A percentile compares a stretch with the other conserved stretches of the same genome.
Evolutionary conservation across 2,888 invertebrate species (phyloP).

Genomic region (Lordiphosa fenestrarum): DNA sequence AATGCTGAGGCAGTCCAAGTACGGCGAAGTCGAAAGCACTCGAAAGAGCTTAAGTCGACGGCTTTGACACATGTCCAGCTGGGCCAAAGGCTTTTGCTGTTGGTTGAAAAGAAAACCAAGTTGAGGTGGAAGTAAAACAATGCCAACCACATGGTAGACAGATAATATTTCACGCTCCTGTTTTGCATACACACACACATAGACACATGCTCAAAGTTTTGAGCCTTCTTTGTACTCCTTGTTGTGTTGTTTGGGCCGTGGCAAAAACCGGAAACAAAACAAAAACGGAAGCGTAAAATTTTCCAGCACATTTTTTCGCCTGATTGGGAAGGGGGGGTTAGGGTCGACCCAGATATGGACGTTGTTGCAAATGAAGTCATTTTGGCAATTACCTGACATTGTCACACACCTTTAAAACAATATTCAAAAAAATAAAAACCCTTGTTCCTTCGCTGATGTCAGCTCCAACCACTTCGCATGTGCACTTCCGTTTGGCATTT

Average conservation of each 20-base stretch:
- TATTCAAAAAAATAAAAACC: slow-evolving; percentile 35
- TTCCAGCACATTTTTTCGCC: slow-evolving; percentile 74
- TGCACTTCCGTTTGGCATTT: slow-evolving; percentile 25
- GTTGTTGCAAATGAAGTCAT: slow-evolving; percentile 59
- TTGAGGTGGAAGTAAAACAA: slow-evolving; percentile 10
- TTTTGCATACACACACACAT: slow-evolving; percentile 61
- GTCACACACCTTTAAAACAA: slow-evolving; percentile 26
- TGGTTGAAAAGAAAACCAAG: slow-evolving; percentile 25
- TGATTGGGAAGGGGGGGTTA: not conserved
- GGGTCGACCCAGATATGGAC: slow-evolving; percentile 62
- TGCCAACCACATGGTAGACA: slow-evolving; percentile 49
- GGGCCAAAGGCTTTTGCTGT: slow-evolving; percentile 41
- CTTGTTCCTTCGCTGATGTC: slow-evolving; percentile 46
- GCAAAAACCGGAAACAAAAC: slow-evolving; percentile 74
- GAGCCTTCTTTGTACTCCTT: not conserved
- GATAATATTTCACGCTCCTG: slow-evolving; percentile 74
- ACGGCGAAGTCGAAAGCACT: slow-evolving; percentile 21
- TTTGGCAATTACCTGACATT: slow-evolving; percentile 23
- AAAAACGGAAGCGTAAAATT: slow-evolving; percentile 76
- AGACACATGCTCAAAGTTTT: slow-evolving; percentile 1
- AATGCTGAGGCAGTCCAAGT: too few relatives aligned
- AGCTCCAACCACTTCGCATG: slow-evolving; percentile 27
- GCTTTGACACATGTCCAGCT: slow-evolving; percentile 66
- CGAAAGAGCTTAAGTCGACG: slow-evolving; percentile 42
- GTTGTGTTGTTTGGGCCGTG: slow-evolving; percentile 15